Base-by-base conservation (phyloP, 2,888 invertebrate genomes). In the Biston betularia region DNA sequence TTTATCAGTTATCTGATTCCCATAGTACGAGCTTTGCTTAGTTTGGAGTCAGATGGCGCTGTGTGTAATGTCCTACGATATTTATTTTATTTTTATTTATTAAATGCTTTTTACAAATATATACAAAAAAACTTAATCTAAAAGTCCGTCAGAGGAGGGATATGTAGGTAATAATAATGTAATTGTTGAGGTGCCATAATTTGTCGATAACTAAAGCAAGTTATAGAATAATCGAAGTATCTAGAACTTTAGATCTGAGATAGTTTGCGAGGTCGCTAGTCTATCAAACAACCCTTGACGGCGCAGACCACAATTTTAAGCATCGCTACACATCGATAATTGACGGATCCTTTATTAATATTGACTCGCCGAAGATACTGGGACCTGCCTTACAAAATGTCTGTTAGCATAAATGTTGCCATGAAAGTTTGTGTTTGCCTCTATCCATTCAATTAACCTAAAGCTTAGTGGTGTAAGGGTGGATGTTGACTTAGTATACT, bases 271-370 rank as follows among this genome's bases (percentile, higher is more conserved):
- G 57, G 45, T 46, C 49, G 62, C 57, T 33, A 60, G 53, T 49
- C 63, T 44, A 65, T 63, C 62, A 42, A 67, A 53, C 67, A 50
- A 53, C 67, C 68, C 66, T 56, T 63, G 56, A 65, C 66, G 68
- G 50, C 62, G 68, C 65, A 59, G 76, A 83, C 82, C 80, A 75
- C 84, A 82, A 89, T 89, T 89, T 89, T 84, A 86, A 86, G 89
- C 89, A 82, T 89, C 89, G 87, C 83, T 89, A 85, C 85, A 86
- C 90, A 89, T 82, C 74, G 89, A 85, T 92, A 92, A 91, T 91
- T 90, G 92, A 90, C 87, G 83, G 85, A 79, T 84, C 89, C 90
- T 90, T 76, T 87, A 87, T 87, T 89, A 92, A 93, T 90, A 92
- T 93, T 92, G 92, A 92, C 90, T 87, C 75, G 77, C 74, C 80